Percentiles rank a stretch among this genome's conserved stretches.
These are phyloP conservation scores for Hoplostethus mediterraneus DNA, from an alignment of 2,797 vertebrate species.

Conservation along the genomic window DNA sequence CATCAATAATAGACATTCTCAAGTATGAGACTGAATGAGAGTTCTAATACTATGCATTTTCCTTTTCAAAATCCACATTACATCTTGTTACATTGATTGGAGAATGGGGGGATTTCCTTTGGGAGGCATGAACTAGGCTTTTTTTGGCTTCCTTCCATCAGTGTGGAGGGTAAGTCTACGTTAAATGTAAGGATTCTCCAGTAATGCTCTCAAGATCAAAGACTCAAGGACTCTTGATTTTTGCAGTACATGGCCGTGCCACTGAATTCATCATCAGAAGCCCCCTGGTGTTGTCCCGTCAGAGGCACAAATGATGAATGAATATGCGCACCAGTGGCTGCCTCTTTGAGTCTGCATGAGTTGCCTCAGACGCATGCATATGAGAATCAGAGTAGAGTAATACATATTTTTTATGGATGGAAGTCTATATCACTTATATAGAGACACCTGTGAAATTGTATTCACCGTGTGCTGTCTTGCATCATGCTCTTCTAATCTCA, in stretches of 20 bases:
- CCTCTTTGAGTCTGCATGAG: no score
- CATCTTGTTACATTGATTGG: not conserved
- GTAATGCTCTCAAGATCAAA: constrained; percentile 25
- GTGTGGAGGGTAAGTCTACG: not conserved
- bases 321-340: no score
- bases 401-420: not conserved
- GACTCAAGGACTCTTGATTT: not conserved
- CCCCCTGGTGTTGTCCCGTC: not conserved
- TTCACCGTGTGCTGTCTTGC: constrained; percentile 12
- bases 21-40: no score
- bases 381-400: not conserved
- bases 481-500: constrained; percentile 36
- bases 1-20: no score
- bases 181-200: constrained; percentile 12
- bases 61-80: no score
- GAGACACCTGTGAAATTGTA: not conserved
- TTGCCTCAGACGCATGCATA: not conserved
- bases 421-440: not conserved
- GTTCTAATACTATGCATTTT: no score
- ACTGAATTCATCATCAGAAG: not conserved
- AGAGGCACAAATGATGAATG: no score
- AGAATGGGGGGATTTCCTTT: not conserved
- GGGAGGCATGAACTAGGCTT: not conserved
- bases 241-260: no score
- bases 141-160: not conserved